phyloP scores from a whole-genome alignment of 2,888 invertebrate genomes.

The Pterobdella sp. region DNA sequence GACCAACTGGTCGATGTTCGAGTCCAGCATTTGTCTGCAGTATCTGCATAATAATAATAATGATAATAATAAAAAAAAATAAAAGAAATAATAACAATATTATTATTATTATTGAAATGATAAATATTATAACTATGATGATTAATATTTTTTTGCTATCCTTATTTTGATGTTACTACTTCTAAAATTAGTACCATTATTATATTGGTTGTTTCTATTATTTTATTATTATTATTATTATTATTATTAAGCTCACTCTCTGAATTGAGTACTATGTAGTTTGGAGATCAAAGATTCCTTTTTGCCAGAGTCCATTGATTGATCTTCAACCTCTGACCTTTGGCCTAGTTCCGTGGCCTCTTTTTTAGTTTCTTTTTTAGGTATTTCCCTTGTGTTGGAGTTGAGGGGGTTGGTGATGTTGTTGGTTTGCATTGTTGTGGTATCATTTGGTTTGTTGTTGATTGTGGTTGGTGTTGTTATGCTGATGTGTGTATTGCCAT shows the following conservation, averaged over 20 bases:
- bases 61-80: too few species aligned
- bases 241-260: constrained; percentile 48
- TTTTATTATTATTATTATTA: not conserved
- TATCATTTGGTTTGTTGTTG: not conserved
- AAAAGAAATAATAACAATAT: not conserved
- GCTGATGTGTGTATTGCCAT: not conserved
- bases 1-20: constrained; percentile 55
- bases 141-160: not conserved
- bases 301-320: not conserved
- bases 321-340: not conserved
- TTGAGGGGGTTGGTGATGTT: not conserved
- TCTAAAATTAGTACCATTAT: not conserved
- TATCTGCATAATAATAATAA: constrained; percentile 51
- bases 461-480: not conserved
- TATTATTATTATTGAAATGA: not conserved
- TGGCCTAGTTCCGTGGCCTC: not conserved
- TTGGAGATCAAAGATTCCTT: not conserved
- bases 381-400: not conserved
- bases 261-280: constrained; percentile 51
- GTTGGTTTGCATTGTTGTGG: not conserved
- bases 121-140: not conserved
- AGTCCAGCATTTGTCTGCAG: constrained; percentile 59
- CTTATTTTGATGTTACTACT: not conserved
- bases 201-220: not conserved
- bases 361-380: not conserved